Evolutionary conservation across 2,888 invertebrate species (phyloP).

Genomic region (Erebia aethiops): DNA sequence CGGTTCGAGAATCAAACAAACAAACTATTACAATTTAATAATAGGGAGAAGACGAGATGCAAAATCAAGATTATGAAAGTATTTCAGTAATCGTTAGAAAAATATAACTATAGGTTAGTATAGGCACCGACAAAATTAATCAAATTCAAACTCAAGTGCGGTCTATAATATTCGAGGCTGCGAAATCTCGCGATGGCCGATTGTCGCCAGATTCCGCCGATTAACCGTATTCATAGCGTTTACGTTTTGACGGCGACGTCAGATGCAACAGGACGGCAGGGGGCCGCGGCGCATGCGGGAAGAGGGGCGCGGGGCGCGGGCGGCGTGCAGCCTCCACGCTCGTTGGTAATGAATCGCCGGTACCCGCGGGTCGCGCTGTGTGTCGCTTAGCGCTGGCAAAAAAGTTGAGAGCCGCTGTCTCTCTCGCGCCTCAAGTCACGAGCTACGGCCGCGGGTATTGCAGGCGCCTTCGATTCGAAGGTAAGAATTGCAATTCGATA

Average conservation of each 20-base stretch:
- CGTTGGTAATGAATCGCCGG: slow-evolving; percentile 80
- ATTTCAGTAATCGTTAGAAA: too few species aligned
- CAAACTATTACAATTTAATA: too few species aligned
- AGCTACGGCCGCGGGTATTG: slow-evolving; percentile 37
- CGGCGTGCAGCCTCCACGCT: slow-evolving; percentile 74
- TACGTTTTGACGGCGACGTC: slow-evolving; percentile 74
- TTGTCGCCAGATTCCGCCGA: slow-evolving; percentile 71
- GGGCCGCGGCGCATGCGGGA: slow-evolving; percentile 64
- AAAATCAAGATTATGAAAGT: too few species aligned
- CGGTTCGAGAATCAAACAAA: too few species aligned
- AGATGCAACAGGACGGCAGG: slow-evolving; percentile 81
- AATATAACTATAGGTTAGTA: neutral
- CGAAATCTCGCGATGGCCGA: slow-evolving; percentile 61
- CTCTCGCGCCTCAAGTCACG: slow-evolving; percentile 67
- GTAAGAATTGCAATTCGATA: slow-evolving; percentile 29
- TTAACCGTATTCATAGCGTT: slow-evolving; percentile 79
- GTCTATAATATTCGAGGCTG: slow-evolving; percentile 22
- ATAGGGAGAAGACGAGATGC: too few species aligned
- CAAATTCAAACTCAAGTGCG: slow-evolving; percentile 23
- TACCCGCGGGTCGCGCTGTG: slow-evolving; percentile 75
- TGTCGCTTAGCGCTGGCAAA: slow-evolving; percentile 66
- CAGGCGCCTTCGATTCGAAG: slow-evolving; percentile 40
- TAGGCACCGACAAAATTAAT: slow-evolving; percentile 18
- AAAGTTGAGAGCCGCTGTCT: slow-evolving; percentile 70
- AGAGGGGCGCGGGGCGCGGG: slow-evolving; percentile 55